Percentiles rank a stretch among this genome's conserved stretches.
phyloP scores from a whole-genome alignment of 1,140 invertebrate species.

The Trichogramma pretiosum region DNA sequence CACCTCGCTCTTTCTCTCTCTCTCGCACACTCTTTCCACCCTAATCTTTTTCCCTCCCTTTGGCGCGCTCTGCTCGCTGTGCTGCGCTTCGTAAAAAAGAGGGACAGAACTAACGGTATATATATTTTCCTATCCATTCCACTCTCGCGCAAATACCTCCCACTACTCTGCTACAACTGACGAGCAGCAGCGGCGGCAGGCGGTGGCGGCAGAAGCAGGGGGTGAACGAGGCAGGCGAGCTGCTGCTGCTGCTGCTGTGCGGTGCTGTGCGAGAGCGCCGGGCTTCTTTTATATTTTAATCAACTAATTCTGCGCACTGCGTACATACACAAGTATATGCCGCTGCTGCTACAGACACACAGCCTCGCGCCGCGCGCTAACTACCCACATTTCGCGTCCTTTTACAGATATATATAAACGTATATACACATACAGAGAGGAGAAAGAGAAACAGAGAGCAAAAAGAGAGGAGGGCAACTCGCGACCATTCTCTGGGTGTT shows the following conservation, averaged over 20 bases:
- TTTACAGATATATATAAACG: too few relatives aligned
- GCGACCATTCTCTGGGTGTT: slow-evolving; percentile 42
- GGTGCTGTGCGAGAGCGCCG: too few relatives aligned
- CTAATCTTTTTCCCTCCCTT: slow-evolving; percentile 31
- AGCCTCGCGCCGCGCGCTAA: too few relatives aligned
- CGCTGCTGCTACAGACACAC: too few relatives aligned
- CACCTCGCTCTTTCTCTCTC: slow-evolving; percentile 19
- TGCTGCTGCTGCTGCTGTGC: slow-evolving; percentile 21
- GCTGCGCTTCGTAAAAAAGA: too few relatives aligned
- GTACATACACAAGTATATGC: too few relatives aligned
- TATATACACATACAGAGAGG: too few relatives aligned
- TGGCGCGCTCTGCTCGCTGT: slow-evolving; percentile 22
- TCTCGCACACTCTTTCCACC: background rate
- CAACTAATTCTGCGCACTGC: slow-evolving; percentile 47
- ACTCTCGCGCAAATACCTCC: slow-evolving; percentile 23
- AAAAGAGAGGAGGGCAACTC: too few relatives aligned
- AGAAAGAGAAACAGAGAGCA: too few relatives aligned
- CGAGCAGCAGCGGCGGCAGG: background rate
- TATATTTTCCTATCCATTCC: slow-evolving; percentile 11
- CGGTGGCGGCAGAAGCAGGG: slow-evolving; percentile 7
- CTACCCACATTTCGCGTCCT: too few relatives aligned
- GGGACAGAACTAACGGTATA: too few relatives aligned
- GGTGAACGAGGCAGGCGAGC: slow-evolving; percentile 12
- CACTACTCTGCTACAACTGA: slow-evolving; percentile 22
- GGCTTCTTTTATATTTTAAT: slow-evolving; percentile 47